Conservation (phyloP, 2,113 vertebrate species). For the Plectropomus leopardus region DNA sequence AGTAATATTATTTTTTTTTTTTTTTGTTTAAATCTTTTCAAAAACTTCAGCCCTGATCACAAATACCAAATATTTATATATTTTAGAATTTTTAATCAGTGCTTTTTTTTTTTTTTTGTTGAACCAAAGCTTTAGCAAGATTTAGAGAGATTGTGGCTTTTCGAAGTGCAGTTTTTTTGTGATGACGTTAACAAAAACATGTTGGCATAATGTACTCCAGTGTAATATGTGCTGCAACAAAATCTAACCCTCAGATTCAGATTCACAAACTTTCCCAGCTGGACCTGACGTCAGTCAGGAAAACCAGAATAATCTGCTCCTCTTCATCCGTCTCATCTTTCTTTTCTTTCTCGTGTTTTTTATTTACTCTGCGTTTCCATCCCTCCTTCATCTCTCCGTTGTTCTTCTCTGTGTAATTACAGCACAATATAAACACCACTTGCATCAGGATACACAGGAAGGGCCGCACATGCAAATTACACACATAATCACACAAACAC, state of each 20-base stretch:
- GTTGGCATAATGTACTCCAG: too few relatives aligned
- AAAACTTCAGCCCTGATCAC: too few relatives aligned
- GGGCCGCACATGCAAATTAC: slow-evolving; percentile 6
- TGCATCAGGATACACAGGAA: slow-evolving; percentile 32
- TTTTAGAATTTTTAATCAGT: too few relatives aligned
- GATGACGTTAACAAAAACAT: too few relatives aligned
- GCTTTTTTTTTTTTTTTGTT: too few relatives aligned
- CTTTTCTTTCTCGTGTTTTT: slow-evolving; percentile 32
- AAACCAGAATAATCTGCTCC: slow-evolving; percentile 29
- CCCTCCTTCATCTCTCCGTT: slow-evolving; percentile 19
- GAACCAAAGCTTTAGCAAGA: too few relatives aligned
- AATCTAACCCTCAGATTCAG: neutral
- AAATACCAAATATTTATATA: too few relatives aligned
- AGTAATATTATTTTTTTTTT: too few relatives aligned
- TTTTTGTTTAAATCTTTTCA: too few relatives aligned
- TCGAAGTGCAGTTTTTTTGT: too few relatives aligned
- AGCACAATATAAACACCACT: slow-evolving; percentile 60
- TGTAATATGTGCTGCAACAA: too few relatives aligned
- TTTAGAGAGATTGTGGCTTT: too few relatives aligned
- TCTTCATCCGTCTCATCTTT: slow-evolving; percentile 1
- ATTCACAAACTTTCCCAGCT: slow-evolving; percentile 2
- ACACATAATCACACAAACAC: slow-evolving; percentile 26
- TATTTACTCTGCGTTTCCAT: slow-evolving; percentile 36
- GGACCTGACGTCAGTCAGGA: slow-evolving; percentile 29
- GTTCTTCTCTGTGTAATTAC: slow-evolving; percentile 52